Conservation (phyloP, 2,888 invertebrate genomes). For the Hylaea fasciaria region DNA sequence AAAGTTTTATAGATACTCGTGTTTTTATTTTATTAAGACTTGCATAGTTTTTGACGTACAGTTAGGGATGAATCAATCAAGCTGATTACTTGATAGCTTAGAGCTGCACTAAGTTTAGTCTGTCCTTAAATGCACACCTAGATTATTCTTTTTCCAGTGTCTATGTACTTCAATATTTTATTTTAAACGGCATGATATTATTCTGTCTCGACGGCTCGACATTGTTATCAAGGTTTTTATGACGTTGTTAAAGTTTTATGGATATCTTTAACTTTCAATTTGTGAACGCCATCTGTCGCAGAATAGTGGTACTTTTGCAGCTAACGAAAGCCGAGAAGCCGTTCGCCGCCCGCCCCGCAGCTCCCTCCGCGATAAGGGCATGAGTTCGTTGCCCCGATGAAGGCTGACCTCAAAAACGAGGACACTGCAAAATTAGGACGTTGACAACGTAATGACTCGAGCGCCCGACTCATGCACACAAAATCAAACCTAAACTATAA, state of each 20-base stretch:
- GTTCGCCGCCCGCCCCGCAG: constrained; percentile 48
- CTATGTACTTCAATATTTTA: constrained; percentile 18
- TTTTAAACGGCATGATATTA: constrained; percentile 1
- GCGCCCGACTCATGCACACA: constrained; percentile 62
- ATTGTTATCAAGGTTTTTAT: constrained; percentile 20
- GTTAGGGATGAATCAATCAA: constrained; percentile 60
- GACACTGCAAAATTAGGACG: constrained; percentile 87
- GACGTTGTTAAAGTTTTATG: constrained; percentile 2
- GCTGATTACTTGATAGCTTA: constrained; percentile 55
- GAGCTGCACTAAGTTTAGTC: constrained; percentile 38
- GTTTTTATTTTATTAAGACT: no score
- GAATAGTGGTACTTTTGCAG: constrained; percentile 57
- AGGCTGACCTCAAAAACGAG: constrained; percentile 90
- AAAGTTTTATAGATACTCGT: constrained; percentile 1
- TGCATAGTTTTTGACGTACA: constrained; percentile 46
- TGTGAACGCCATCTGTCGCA: constrained; percentile 71
- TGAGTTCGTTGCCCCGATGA: constrained; percentile 84
- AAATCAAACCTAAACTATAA: constrained; percentile 61
- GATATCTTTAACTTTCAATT: constrained; percentile 17
- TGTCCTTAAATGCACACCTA: constrained; percentile 26
- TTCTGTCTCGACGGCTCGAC: background rate
- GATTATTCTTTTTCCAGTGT: constrained; percentile 18
- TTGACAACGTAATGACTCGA: constrained; percentile 83
- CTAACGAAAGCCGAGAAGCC: constrained; percentile 45
- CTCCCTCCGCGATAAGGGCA: constrained; percentile 82